Evolutionary conservation across 2,113 vertebrate species (phyloP), one percentile per base, ranked within the genome.

Genomic region (Eudyptes chrysolophus): DNA sequence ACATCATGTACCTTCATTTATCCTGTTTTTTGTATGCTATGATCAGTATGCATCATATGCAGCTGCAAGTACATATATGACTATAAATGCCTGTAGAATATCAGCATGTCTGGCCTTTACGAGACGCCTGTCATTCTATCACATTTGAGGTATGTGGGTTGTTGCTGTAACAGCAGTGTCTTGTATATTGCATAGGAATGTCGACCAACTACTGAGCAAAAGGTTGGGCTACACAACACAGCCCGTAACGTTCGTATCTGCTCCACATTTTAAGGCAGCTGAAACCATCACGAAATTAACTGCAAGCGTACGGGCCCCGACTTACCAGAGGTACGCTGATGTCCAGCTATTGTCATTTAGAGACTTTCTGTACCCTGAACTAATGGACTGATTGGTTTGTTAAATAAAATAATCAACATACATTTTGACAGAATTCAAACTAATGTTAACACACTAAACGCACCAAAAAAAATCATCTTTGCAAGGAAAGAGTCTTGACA

Each of bases 341-440:
- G 84, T 21, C 44, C 57, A 46, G 7, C 40, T 89, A 27, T 11
- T 83, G 21, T 19, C 40, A 60, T 27, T 19, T 62, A 89, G 62
- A 24, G 24, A 58, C 34, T 52, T 25, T 29, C 32, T 34, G 16
- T 38, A 40, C 34, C 48, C 18, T 21, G 40, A 95, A 81, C 60
- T 34, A 79, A 87, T 14, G 46, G 38, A n/a, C n/a, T 90, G 68
- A 95, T 52, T 76, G 27, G 12, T 77, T 60, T 72, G 49, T 77
- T 94, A 94, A 55, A 80, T 61, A 95, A 89, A 97, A 92, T 49
- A 91, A 89, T 61, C 34, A 68, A 77, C 54, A 14, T 20, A 30
- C 49, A 34, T 95, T 97, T 82, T 95, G 84, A 84, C 13, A 94
- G 96, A 81, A 92, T 94, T 96, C 91, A 97, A 94, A 92, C 36